Base-by-base conservation (phyloP, 1,140 invertebrate genomes). In the Meloidogyne chitwoodi region DNA sequence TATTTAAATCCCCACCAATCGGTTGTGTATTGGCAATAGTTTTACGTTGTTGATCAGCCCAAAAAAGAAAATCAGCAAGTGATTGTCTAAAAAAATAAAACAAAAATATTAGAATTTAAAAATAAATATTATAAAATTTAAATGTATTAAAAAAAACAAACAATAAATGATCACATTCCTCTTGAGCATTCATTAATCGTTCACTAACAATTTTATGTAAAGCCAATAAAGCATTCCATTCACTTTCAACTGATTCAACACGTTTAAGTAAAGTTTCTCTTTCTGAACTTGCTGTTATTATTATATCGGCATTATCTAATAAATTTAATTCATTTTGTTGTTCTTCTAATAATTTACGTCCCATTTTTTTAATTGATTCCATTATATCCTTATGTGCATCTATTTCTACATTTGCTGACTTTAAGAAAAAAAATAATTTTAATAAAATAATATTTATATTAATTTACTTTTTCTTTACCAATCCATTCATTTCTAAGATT, bases 121-220 rank as follows among this genome's bases (percentile, higher is more conserved):
- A n/a, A n/a, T n/a, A n/a, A n/a, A n/a, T n/a, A n/a, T n/a, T n/a
- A n/a, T n/a, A n/a, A n/a, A n/a, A n/a, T n/a, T n/a, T n/a, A n/a
- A n/a, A n/a, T n/a, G n/a, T n/a, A n/a, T n/a, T 3, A n/a, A n/a
- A n/a, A 56, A 56, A 56, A 8, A 75, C 69, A 44, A 22, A 63
- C 31, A 67, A 83, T 38, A 85, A 78, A 62, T 75, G 78, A 29
- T 87, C 84, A 74, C 84, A 87, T 70, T 85, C 83, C 69, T 85
- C 85, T 62, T 87, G 85, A 4, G 84, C 84, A 68, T 76, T 84
- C 68, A 87, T 83, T 56, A 85, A 66, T 22, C 84, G 74, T 68
- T 85, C 77, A 79, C 72, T 79, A 29, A 84, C 72, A 44, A 61
- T 74, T 62, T 75, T 68, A 24, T 74, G 73, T 16, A 70, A 61